These are phyloP conservation scores for Parazoanthus darwini DNA, from an alignment of 92 coral and sea anemone species.

Conservation along the genomic window DNA sequence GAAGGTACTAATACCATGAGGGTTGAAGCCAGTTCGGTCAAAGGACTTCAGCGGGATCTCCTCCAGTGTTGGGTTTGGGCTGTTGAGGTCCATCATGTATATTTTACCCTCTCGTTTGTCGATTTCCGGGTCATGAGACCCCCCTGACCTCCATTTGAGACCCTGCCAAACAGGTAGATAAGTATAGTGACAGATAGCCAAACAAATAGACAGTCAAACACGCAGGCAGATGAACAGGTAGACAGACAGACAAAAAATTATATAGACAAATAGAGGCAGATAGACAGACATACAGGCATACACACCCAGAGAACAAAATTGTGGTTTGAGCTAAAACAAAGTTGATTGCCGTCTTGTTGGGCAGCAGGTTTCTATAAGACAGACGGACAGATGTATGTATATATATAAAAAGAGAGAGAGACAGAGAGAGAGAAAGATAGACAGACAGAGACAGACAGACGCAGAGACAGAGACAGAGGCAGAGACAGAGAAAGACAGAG, in stretches of 20 bases:
- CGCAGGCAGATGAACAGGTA: too few species aligned
- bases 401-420: too few species aligned
- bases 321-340: too few species aligned
- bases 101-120: constrained; percentile 44
- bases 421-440: too few species aligned
- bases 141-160: constrained; percentile 14
- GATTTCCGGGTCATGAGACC: constrained; percentile 43
- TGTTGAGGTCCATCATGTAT: constrained; percentile 42
- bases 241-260: too few species aligned
- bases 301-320: neutral
- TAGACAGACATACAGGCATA: neutral
- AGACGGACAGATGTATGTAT: too few species aligned
- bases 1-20: constrained; percentile 53
- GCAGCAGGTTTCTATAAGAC: neutral
- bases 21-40: constrained; percentile 48
- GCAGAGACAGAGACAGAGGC: too few species aligned
- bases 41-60: constrained; percentile 37
- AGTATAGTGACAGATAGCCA: neutral
- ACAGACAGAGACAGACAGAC: too few species aligned
- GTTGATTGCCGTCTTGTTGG: neutral
- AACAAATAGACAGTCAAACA: too few species aligned
- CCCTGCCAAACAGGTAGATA: constrained; percentile 32
- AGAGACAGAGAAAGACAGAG: too few species aligned
- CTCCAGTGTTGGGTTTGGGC: constrained; percentile 30
- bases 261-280: too few species aligned